Base-by-base conservation (phyloP, 2,888 invertebrate genomes). In the Oscheius myriophilus region DNA sequence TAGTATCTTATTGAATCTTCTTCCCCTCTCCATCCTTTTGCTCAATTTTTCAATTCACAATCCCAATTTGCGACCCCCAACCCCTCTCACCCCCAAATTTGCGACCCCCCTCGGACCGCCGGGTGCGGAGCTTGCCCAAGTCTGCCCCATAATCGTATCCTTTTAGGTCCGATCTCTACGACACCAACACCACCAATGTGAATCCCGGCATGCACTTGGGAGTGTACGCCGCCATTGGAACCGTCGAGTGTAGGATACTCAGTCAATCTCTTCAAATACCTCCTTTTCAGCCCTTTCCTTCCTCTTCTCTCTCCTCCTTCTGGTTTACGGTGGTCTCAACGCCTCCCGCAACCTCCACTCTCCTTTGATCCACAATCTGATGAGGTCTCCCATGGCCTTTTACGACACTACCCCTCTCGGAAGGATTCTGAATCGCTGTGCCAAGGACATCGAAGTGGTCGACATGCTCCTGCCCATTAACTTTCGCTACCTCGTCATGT, bases 371-470 rank as follows among this genome's bases (percentile, higher is more conserved):
- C 75, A 75, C 58, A 81, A 78, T 54, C 42, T 81, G 21, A 53
- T 81, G 68, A 45, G 83, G 12, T 83, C 83, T 81, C 80, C 86
- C 62, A 81, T 87, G 86, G 73, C 83, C 4, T 88, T 88, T 79
- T 88, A 86, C 70, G 88, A 88, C 72, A 82, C 84, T 12, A 88
- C 87, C 3, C 88, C 88, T 2, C 72, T 84, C 11, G 89, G 89
- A 18, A 77, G 88, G 46, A 84, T 89, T 66, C 72, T 89, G 69
- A 89, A 89, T 75, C 80, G 88, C 55, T 82, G 81, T 55, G 81
- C 84, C 6, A 85, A 87, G 63, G 83, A 84, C 61, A 71, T 85
- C 25, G 83, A 85, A 51, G 77, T 76, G 0, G 75, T 84, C 26
- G 85, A 85, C 54, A 72, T 71, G 72, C 58, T 77, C 14, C 46